Conservation (phyloP, 64 coral and sea anemone species). For the Astreopora myriophthalma region DNA sequence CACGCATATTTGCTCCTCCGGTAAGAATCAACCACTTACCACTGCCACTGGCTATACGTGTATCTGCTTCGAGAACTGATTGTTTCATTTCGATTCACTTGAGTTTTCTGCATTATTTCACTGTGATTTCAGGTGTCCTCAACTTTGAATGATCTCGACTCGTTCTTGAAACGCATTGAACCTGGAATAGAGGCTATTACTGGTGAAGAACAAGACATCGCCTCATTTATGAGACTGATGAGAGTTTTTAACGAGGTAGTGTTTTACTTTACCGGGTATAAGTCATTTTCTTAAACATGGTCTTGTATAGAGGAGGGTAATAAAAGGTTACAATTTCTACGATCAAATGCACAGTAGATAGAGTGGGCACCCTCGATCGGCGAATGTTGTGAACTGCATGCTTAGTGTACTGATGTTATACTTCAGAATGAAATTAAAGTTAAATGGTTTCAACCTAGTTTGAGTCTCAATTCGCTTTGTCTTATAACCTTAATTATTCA, state of each 20-base stretch:
- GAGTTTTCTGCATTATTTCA: not conserved
- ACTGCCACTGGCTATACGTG: not conserved
- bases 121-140: slow-evolving; percentile 80
- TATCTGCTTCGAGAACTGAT: not conserved
- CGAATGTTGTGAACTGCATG: not conserved
- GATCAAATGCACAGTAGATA: not conserved
- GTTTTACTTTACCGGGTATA: not conserved
- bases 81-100: not conserved
- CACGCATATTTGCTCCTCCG: no score
- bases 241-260: slow-evolving; percentile 99
- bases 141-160: slow-evolving; percentile 97
- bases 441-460: no score
- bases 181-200: slow-evolving; percentile 99
- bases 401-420: not conserved
- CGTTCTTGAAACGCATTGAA: slow-evolving; percentile 97
- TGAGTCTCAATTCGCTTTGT: no score
- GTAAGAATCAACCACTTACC: no score
- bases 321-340: not conserved
- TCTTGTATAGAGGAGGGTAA: no score
- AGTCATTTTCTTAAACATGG: not conserved
- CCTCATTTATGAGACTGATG: slow-evolving; percentile 97
- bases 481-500: no score
- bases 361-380: not conserved
- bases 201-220: slow-evolving; percentile 92
- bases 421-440: no score